These are phyloP conservation scores for Phenganax subtilis DNA, from an alignment of 92 coral and sea anemone species.

Conservation along the genomic window DNA sequence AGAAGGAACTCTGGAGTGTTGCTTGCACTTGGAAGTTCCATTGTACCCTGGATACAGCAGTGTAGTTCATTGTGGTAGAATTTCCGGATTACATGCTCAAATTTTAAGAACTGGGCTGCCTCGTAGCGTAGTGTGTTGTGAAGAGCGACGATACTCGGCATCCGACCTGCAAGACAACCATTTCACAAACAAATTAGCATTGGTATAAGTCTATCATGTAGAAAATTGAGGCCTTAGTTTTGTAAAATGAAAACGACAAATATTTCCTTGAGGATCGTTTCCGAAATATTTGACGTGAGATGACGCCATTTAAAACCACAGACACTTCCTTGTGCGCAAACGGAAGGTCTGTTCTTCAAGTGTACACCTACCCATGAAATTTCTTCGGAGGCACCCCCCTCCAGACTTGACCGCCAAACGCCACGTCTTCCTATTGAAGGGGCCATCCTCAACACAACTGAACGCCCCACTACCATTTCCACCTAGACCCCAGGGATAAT, in stretches of 20 bases:
- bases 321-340: neutral
- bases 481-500: constrained; percentile 75
- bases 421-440: constrained; percentile 59
- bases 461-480: constrained; percentile 59
- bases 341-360: neutral
- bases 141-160: constrained; percentile 32
- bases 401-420: constrained; percentile 43
- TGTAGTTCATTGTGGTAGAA: constrained; percentile 38
- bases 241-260: neutral
- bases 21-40: constrained; percentile 30
- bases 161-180: constrained; percentile 9
- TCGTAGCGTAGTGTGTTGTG: constrained; percentile 10
- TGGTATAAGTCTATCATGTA: no score
- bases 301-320: neutral
- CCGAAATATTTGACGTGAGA: neutral
- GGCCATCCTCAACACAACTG: constrained; percentile 64
- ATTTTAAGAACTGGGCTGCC: neutral
- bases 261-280: neutral
- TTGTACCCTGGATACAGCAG: constrained; percentile 34
- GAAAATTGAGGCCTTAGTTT: no score
- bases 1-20: constrained; percentile 30
- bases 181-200: neutral
- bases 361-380: constrained; percentile 21
- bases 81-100: constrained; percentile 6
- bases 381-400: constrained; percentile 36